Evolutionary conservation across 2,888 invertebrate genomes (phyloP).

Genomic region (Andrena chrysosceles): DNA sequence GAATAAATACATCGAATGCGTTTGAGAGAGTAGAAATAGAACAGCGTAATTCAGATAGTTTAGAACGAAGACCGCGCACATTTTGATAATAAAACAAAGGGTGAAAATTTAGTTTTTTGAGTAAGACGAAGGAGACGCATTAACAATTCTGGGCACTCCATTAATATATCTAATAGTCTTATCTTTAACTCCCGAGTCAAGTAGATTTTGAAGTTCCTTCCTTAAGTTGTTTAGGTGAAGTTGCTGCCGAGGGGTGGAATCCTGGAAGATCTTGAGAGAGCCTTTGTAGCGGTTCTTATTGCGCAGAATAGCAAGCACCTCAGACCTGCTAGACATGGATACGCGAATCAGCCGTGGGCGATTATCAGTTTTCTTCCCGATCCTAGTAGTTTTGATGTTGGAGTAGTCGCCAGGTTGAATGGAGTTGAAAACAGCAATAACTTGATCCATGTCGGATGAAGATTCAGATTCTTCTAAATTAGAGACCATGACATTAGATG

Average conservation of each 20-base stretch:
- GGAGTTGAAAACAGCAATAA: too few relatives aligned
- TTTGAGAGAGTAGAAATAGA: background rate
- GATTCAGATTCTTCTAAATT: too few relatives aligned
- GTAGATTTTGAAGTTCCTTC: background rate
- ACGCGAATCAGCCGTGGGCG: too few relatives aligned
- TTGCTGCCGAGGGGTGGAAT: background rate
- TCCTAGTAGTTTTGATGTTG: too few relatives aligned
- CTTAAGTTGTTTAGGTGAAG: background rate
- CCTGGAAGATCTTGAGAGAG: too few relatives aligned
- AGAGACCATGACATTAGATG: too few relatives aligned
- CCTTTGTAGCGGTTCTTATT: too few relatives aligned
- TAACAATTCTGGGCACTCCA: conserved; percentile 1
- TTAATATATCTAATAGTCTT: conserved; percentile 5
- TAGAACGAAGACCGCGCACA: conserved; percentile 2
- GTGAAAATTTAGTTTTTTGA: background rate
- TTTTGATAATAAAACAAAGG: conserved; percentile 1
- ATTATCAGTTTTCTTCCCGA: too few relatives aligned
- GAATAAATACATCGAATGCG: background rate
- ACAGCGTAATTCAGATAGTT: background rate
- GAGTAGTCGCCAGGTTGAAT: too few relatives aligned
- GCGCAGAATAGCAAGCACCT: too few relatives aligned
- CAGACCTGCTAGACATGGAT: too few relatives aligned
- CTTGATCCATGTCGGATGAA: too few relatives aligned
- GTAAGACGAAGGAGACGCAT: background rate
- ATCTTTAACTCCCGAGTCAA: background rate